Evolutionary conservation across 2,888 invertebrate species (phyloP), one percentile per base, ranked within the genome.

Genomic region (Dynastes tityus): DNA sequence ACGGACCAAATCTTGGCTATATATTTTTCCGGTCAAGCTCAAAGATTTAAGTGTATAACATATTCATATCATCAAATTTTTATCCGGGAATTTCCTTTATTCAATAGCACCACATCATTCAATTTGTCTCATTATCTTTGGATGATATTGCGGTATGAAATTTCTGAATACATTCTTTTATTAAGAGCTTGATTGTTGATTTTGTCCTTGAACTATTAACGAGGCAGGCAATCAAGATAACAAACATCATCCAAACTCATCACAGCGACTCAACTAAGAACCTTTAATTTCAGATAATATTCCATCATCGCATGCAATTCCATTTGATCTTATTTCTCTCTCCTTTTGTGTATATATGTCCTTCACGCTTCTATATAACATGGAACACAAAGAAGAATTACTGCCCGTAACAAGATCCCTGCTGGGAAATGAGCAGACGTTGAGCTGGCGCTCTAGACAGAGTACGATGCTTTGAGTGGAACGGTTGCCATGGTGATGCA

Each of bases 401-500:
- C 68, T 51, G 68, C 2, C 68, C 22, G 6, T 55, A 51, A 51
- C 51, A 51, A 51, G 27, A 51, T 40, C n/a, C 68, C 68, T 27
- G 27, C n/a, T 29, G 68, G n/a, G 51, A 51, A 68, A 68, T 27
- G 68, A 51, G 68, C 29, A 51, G 51, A 68, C 29, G 68, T 68
- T 68, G 68, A 68, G 51, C 68, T 27, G 3, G 51, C 51, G 51
- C 29, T n/a, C 13, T 68, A 51, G 51, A 68, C 13, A 68, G 68
- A 68, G 51, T 6, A 51, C 49, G 68, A 2, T 29, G 68, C 27
- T 68, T 32, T 68, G 68, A 68, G 68, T 51, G 68, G 68, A 49
- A 40, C 37, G 37, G 73, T 73, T 58, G 73, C 73, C 58, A 73
- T 73, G 73, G 73, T 22, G 58, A 73, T 40, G 27, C 73, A 40